Base-by-base conservation (phyloP, 64 coral and sea anemone genomes). In the Stichodactyla mertensii region DNA sequence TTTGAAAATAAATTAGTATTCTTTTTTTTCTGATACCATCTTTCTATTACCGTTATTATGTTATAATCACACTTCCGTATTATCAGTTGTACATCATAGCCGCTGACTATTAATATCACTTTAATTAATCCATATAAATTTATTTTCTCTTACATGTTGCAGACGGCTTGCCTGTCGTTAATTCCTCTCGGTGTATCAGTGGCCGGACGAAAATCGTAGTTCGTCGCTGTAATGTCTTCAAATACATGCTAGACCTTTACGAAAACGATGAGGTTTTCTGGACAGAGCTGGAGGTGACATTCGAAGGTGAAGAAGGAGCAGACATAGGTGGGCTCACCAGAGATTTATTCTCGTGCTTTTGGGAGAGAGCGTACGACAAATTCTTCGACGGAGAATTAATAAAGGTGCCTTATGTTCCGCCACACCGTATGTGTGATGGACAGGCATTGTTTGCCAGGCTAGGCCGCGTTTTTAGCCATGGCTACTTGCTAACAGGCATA, bases 381-480 rank as follows among this genome's bases (percentile, higher is more conserved):
- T 87, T 53, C 24, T 87, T 87, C 67, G 86, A 87, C 54, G 86
- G 86, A 53, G 86, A 87, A 36, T 12, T 54, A 16, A 77, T 51
- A n/a, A 87, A 71, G 24, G 86, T 87, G 6, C 86, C 86, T 16
- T 87, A 20, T 53, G 86, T 77, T 87, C 70, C 70, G 20, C 64
- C 86, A 26, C 28, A 36, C 16, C 11, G 54, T 5, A 87, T 77
- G 86, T 10, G 13, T 54, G 86, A 52, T 71, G 86, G 26, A 16
- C 61, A 77, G 18, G 7, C 26, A 6, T 15, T 71, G 12, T 87
- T 87, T 55, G 18, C 20, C 51, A 87, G 18, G 54, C 19, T 87
- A 53, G 86, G 86, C 31, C 62, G 86, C 18, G 55, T 87, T 2
- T 87, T 87, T 70, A 74, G 64, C 70, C 86, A 87, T 87, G 64